These are phyloP conservation scores for Phoenicopterus ruber DNA, from an alignment of 2,113 vertebrate genomes.

Conservation along the genomic window DNA sequence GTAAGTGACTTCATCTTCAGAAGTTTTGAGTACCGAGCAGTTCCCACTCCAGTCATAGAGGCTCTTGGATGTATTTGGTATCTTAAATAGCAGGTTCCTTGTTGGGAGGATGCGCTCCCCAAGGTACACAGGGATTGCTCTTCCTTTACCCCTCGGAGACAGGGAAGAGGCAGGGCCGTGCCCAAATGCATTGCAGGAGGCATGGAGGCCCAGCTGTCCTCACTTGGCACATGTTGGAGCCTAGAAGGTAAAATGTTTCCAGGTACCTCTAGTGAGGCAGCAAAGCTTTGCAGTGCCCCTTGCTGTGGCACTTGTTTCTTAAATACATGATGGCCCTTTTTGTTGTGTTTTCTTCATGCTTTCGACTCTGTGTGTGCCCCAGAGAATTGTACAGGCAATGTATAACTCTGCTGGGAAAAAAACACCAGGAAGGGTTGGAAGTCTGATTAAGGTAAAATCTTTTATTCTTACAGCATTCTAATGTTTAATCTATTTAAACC, in stretches of 20 bases:
- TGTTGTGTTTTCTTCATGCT: neutral
- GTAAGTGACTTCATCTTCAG: conserved; percentile 32
- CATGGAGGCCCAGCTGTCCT: neutral
- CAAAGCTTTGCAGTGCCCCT: neutral
- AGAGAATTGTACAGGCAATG: neutral
- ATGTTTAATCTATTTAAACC: neutral
- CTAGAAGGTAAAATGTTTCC: neutral
- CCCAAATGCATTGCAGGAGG: neutral
- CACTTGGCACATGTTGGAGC: neutral
- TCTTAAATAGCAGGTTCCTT: neutral
- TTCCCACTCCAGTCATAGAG: neutral
- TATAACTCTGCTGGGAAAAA: neutral
- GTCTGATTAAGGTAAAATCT: neutral
- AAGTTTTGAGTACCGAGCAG: neutral
- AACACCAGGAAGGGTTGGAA: neutral
- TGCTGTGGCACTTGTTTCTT: neutral
- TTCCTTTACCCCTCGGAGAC: neutral
- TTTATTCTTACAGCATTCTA: neutral
- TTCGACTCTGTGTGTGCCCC: neutral
- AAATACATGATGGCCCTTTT: neutral
- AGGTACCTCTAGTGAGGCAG: neutral
- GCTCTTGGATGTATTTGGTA: neutral
- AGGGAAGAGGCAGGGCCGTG: neutral
- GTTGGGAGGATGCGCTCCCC: neutral
- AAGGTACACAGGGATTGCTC: neutral